Conservation (phyloP, 2,113 vertebrate genomes). For the Oriolus oriolus region DNA sequence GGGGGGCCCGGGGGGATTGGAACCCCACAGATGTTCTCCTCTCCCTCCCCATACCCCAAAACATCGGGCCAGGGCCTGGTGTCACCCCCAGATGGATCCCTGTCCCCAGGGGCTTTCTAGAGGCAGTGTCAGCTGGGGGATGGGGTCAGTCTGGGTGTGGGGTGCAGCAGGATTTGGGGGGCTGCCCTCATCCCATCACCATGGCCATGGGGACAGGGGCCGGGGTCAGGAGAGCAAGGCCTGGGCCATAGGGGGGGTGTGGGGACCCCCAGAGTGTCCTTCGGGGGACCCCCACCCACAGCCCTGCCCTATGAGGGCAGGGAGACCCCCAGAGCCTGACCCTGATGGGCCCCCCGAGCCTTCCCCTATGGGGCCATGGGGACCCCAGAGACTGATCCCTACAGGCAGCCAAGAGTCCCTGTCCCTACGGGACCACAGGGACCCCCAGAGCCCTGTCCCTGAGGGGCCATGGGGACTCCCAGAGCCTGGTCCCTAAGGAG, state of each 20-base stretch:
- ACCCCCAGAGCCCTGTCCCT: neutral
- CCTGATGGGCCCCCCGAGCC: neutral
- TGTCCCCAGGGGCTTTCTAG: neutral
- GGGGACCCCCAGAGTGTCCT: neutral
- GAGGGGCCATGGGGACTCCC: too few species aligned
- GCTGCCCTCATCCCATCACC: neutral
- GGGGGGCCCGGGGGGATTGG: fast-evolving
- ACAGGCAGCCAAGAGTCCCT: neutral
- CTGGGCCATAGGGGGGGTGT: neutral
- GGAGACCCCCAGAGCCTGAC: neutral
- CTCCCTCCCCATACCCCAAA: neutral
- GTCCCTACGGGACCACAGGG: neutral
- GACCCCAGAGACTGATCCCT: neutral
- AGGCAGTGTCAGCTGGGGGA: neutral
- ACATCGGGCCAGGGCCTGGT: fast-evolving
- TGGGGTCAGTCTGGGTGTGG: neutral
- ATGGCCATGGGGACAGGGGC: fast-evolving
- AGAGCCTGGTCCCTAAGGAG: neutral
- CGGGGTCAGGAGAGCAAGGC: neutral
- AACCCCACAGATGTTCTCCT: neutral
- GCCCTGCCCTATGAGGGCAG: too few species aligned
- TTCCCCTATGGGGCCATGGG: fast-evolving
- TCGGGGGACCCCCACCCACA: neutral
- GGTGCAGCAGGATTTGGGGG: neutral
- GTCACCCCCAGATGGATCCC: neutral